These are phyloP conservation scores for Sparidentex hasta DNA, from an alignment of 2,797 vertebrate genomes.

Conservation along the genomic window DNA sequence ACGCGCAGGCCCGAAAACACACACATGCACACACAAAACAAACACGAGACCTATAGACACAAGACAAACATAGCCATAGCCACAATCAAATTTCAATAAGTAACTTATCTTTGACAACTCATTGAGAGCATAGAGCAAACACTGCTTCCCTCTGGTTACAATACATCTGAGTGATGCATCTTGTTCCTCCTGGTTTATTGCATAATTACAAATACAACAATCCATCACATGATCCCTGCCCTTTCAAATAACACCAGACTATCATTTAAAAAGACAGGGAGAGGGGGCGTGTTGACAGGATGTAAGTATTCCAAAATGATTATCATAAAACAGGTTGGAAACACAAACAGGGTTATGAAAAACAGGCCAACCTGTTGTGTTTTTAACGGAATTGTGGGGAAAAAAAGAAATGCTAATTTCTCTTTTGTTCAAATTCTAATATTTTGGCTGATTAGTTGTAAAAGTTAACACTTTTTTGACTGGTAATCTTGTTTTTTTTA, in stretches of 20 bases:
- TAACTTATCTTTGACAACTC: not conserved
- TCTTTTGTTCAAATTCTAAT: constrained; percentile 46
- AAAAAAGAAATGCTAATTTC: constrained; percentile 48
- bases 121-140: not conserved
- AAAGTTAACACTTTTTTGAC: constrained; percentile 48
- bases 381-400: constrained; percentile 22
- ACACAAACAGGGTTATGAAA: constrained; percentile 32
- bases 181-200: not conserved
- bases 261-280: constrained; percentile 25
- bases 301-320: constrained; percentile 24
- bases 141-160: constrained; percentile 6
- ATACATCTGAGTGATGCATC: constrained; percentile 2
- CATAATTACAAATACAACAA: constrained; percentile 13
- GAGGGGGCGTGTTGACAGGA: constrained; percentile 13
- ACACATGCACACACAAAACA: too few species aligned
- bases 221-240: not conserved
- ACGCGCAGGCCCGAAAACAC: too few species aligned
- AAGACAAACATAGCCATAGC: too few species aligned
- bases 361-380: constrained; percentile 35
- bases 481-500: constrained; percentile 28
- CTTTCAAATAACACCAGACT: constrained; percentile 23
- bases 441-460: constrained; percentile 43
- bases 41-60: too few species aligned
- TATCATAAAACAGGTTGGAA: constrained; percentile 38
- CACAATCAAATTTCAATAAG: not conserved